Conservation (phyloP, 2,888 invertebrate species). For the Trissolcus japonicus region DNA sequence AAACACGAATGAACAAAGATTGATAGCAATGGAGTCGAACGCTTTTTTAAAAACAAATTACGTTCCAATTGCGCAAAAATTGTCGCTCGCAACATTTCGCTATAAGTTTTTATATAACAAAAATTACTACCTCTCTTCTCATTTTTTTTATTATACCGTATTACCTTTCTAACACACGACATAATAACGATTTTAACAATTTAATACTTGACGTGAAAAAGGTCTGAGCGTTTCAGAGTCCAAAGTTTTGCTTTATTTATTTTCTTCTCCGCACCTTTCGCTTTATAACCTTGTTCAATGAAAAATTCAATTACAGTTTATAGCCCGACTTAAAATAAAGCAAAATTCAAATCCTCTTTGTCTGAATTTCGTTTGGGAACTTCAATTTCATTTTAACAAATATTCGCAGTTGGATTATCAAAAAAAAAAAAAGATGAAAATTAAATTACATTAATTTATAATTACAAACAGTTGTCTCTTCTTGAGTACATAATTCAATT, state of each 20-base stretch:
- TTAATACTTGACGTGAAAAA: background rate
- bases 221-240: background rate
- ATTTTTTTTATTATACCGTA: too few relatives aligned
- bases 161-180: too few relatives aligned
- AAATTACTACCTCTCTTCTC: too few relatives aligned
- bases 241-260: conserved; percentile 4
- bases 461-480: too few relatives aligned
- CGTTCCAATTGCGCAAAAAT: background rate
- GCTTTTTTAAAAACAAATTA: conserved; percentile 3
- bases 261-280: background rate
- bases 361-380: conserved; percentile 10
- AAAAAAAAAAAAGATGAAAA: conserved; percentile 12
- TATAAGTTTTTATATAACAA: too few relatives aligned
- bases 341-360: conserved; percentile 8
- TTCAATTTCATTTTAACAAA: conserved; percentile 9
- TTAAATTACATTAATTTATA: background rate
- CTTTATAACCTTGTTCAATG: conserved; percentile 13
- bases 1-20: conserved; percentile 1
- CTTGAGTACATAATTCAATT: too few relatives aligned
- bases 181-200: conserved; percentile 8
- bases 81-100: too few relatives aligned
- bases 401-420: conserved; percentile 5
- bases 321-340: conserved; percentile 11
- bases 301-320: conserved; percentile 17
- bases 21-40: background rate